Percentiles rank a stretch among this genome's conserved stretches.
These are phyloP conservation scores for Temnothorax nylanderi DNA, from an alignment of 1,140 invertebrate species.

Conservation along the genomic window DNA sequence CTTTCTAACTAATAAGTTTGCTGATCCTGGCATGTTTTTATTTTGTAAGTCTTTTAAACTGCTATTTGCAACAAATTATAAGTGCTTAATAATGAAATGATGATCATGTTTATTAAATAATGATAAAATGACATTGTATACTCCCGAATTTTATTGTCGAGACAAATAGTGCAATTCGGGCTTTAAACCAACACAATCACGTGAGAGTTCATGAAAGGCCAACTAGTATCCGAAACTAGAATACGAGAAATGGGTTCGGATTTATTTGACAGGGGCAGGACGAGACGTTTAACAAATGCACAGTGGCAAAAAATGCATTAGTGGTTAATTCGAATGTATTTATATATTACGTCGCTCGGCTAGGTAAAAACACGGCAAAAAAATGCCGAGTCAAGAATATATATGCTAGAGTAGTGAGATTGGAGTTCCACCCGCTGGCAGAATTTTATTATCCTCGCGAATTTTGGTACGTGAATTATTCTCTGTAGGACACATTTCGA, in stretches of 20 bases:
- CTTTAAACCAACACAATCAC: constrained; percentile 10
- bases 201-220: not conserved
- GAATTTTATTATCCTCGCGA: constrained; percentile 31
- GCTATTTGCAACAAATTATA: not conserved
- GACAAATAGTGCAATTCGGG: not conserved
- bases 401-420: constrained; percentile 14
- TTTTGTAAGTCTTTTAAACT: not conserved
- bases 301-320: constrained; percentile 36
- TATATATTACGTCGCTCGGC: not conserved
- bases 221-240: constrained; percentile 2
- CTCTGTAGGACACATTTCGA: constrained; percentile 15
- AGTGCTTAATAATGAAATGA: not conserved
- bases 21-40: not conserved
- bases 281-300: constrained; percentile 45
- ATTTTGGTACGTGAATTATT: constrained; percentile 31
- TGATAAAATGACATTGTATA: not conserved
- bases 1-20: not conserved
- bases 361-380: constrained; percentile 20
- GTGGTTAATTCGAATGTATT: constrained; percentile 54
- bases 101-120: not conserved
- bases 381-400: constrained; percentile 43
- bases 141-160: not conserved
- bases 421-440: not conserved
- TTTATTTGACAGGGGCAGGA: constrained; percentile 35
- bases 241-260: constrained; percentile 35